Conservation (phyloP, 2,888 invertebrate species). For the Cantharis lateralis region DNA sequence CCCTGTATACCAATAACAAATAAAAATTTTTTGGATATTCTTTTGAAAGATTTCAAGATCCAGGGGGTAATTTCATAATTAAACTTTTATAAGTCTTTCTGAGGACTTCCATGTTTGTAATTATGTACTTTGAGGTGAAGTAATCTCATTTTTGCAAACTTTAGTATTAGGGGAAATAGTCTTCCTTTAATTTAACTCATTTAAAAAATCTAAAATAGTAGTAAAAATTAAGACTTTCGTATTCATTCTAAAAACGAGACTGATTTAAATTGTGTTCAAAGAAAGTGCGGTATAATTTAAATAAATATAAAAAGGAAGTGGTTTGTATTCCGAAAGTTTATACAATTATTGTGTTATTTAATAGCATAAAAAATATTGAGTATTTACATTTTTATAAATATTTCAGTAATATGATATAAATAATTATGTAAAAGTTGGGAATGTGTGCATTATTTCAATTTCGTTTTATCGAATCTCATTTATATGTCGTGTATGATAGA, state of each 20-base stretch:
- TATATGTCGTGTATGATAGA: conserved; percentile 27
- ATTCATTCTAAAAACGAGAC: conserved; percentile 15
- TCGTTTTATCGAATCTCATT: conserved; percentile 20
- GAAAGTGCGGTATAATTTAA: conserved; percentile 11
- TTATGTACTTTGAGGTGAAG: not conserved
- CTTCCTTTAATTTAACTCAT: not conserved
- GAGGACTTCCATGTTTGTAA: not conserved
- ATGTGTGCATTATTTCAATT: conserved; percentile 13
- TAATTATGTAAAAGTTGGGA: conserved; percentile 13
- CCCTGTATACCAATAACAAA: too few species aligned
- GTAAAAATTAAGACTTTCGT: not conserved
- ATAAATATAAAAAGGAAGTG: conserved; percentile 11
- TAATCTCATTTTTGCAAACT: not conserved
- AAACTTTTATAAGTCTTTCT: not conserved
- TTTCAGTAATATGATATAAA: conserved; percentile 15
- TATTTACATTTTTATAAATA: conserved; percentile 28
- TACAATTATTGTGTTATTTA: not conserved
- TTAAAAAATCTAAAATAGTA: not conserved
- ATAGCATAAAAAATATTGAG: conserved; percentile 18
- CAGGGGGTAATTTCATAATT: too few species aligned
- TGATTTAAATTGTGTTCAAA: conserved; percentile 20
- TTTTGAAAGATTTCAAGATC: not conserved
- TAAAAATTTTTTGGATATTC: not conserved
- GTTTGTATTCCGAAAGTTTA: conserved; percentile 17
- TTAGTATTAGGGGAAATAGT: not conserved